phyloP scores from a whole-genome alignment of 1,140 invertebrate genomes.

The Matsumurasca onukii region DNA sequence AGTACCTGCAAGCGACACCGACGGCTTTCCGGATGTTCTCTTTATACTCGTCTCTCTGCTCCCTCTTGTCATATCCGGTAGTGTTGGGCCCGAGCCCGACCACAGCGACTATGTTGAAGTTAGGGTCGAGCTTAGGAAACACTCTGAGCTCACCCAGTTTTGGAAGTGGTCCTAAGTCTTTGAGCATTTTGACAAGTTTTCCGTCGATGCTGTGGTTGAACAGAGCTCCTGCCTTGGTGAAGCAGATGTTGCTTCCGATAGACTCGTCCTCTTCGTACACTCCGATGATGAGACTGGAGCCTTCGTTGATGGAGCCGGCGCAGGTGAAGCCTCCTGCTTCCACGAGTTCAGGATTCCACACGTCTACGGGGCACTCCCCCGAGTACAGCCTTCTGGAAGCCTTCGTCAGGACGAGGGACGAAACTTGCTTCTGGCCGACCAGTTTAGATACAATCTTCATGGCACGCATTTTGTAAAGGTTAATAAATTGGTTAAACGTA shows the following conservation, averaged over 20 bases:
- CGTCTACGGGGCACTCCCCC: background rate
- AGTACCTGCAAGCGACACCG: slow-evolving; percentile 60
- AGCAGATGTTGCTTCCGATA: background rate
- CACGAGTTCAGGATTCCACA: background rate
- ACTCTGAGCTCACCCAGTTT: slow-evolving; percentile 60
- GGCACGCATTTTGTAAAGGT: no score
- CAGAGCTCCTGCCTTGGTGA: slow-evolving; percentile 34
- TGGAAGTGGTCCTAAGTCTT: slow-evolving; percentile 22
- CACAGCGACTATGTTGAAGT: slow-evolving; percentile 63
- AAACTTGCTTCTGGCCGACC: no score
- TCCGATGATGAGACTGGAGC: background rate
- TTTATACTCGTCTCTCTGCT: slow-evolving; percentile 66
- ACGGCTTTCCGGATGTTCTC: slow-evolving; percentile 66
- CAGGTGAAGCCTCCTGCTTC: background rate
- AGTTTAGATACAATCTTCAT: no score
- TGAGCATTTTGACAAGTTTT: slow-evolving; percentile 32
- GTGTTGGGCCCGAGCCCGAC: slow-evolving; percentile 67
- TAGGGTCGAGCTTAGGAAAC: slow-evolving; percentile 61
- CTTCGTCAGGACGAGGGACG: no score
- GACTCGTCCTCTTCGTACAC: background rate
- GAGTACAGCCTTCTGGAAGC: background rate
- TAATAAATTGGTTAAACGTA: no score
- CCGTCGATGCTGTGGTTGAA: slow-evolving; percentile 32
- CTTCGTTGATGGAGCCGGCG: background rate
- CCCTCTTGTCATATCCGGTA: slow-evolving; percentile 58